Evolutionary conservation across 1,140 invertebrate species (phyloP).

Genomic region (Drosophila obscura): DNA sequence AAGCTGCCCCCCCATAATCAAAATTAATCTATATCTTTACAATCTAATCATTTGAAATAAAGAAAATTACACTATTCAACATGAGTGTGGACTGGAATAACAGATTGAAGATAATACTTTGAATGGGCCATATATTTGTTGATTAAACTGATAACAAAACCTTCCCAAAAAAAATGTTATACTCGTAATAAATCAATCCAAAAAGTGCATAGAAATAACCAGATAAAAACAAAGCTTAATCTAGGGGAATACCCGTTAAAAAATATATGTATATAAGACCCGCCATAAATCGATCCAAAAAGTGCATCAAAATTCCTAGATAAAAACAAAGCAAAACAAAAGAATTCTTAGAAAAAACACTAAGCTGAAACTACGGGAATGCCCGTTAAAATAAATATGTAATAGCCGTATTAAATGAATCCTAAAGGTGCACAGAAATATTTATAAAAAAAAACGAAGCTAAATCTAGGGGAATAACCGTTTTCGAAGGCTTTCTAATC

Average conservation of each 20-base stretch:
- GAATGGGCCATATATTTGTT: too few species aligned
- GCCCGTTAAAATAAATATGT: too few species aligned
- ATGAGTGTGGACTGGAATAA: neutral
- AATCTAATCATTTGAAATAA: slow-evolving; percentile 59
- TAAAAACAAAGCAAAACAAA: too few species aligned
- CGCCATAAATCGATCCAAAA: neutral
- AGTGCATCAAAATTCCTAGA: neutral
- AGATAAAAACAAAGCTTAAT: too few species aligned
- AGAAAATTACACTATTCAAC: slow-evolving; percentile 45
- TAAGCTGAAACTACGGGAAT: too few species aligned
- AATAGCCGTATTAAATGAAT: neutral
- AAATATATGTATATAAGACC: too few species aligned
- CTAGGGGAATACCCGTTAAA: too few species aligned
- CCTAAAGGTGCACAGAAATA: neutral
- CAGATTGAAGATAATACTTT: neutral
- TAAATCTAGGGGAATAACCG: neutral
- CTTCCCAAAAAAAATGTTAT: too few species aligned
- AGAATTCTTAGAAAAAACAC: too few species aligned
- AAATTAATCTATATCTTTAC: slow-evolving; percentile 39
- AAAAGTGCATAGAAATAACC: too few species aligned
- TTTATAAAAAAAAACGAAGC: neutral
- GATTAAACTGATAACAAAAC: neutral
- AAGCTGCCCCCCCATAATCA: neutral
- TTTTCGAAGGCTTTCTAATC: too few species aligned
- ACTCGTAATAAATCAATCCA: too few species aligned